Base-by-base conservation (phyloP, 2,888 invertebrate genomes). In the Dendrolimus pini region DNA sequence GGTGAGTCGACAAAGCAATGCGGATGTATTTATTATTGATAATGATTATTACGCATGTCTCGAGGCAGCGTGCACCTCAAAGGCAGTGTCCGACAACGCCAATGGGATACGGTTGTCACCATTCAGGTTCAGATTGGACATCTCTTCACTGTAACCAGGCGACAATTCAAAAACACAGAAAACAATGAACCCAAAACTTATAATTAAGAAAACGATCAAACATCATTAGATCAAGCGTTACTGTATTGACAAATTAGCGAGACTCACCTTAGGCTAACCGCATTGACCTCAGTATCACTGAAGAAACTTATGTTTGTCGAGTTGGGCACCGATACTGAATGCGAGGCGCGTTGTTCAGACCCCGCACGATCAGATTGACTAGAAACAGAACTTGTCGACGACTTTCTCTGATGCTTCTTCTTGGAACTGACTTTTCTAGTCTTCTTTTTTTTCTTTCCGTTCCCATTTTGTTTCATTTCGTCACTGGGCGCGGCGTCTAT, bases 281-380 rank as follows among this genome's bases (percentile, higher is more conserved):
- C 93, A n/a, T 95, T 95, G 56, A 96, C 90, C 89, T 98, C 98
- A 0, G 96, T 96, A 77, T 98, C 98, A 77, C 98, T 98, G 86
- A 96, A 98, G 90, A 98, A 98, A 78, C 97, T 80, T 65, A 88
- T 82, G 54, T 89, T 90, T 7, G 78, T 70, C 55, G 77, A 65
- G 61, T 82, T 85, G 13, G 82, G 82, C 60, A 86, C 81, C 59
- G 85, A 69, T 7, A 86, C 72, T 7, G 86, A 77, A 65, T 78
- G 82, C 2, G 83, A 66, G 54, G 77, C 68, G 13, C 89, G 82
- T 63, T 84, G 82, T 62, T 92, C 91, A 41, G 86, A 83, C 14
- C 85, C 81, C n/a, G 89, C 85, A 60, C 89, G 83, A 71, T 92
- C 92, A 42, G 91, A 91, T 63, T 91, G 90, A 68, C 91, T 91